These are phyloP conservation scores for Sepioteuthis lessoniana DNA, from an alignment of 2,888 invertebrate species.

Conservation along the genomic window DNA sequence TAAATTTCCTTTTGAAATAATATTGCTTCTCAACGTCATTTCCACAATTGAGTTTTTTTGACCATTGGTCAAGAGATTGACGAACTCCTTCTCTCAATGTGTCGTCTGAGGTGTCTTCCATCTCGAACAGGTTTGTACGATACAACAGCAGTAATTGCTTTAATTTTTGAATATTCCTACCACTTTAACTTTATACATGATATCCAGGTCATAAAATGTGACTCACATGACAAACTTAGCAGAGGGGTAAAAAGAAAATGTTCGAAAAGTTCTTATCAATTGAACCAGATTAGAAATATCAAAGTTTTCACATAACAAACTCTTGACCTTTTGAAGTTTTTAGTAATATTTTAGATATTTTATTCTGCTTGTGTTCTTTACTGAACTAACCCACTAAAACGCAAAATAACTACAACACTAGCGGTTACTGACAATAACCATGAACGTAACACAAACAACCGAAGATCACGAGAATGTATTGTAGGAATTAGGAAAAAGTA, in stretches of 20 bases:
- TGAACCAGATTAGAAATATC: not conserved
- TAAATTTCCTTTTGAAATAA: conserved; percentile 65
- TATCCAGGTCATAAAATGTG: not conserved
- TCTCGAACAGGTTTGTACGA: not conserved
- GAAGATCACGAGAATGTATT: too few relatives aligned
- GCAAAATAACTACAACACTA: too few relatives aligned
- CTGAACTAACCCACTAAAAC: too few relatives aligned
- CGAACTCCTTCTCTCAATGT: conserved; percentile 55
- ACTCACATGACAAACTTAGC: not conserved
- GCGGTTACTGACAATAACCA: too few relatives aligned
- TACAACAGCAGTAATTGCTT: not conserved
- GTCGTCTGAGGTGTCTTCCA: not conserved
- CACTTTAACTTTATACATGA: too few relatives aligned
- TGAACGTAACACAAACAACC: too few relatives aligned
- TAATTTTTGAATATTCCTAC: too few relatives aligned
- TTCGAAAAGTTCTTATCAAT: not conserved
- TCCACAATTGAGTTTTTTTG: conserved; percentile 65
- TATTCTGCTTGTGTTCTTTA: too few relatives aligned
- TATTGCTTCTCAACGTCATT: conserved; percentile 68
- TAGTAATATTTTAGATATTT: too few relatives aligned
- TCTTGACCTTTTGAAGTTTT: too few relatives aligned
- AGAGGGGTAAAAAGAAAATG: not conserved
- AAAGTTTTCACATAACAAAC: not conserved
- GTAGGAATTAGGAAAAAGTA: too few relatives aligned
- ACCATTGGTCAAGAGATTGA: conserved; percentile 62